Conservation (phyloP, 2,797 vertebrate species). For the Lerista edwardsae region DNA sequence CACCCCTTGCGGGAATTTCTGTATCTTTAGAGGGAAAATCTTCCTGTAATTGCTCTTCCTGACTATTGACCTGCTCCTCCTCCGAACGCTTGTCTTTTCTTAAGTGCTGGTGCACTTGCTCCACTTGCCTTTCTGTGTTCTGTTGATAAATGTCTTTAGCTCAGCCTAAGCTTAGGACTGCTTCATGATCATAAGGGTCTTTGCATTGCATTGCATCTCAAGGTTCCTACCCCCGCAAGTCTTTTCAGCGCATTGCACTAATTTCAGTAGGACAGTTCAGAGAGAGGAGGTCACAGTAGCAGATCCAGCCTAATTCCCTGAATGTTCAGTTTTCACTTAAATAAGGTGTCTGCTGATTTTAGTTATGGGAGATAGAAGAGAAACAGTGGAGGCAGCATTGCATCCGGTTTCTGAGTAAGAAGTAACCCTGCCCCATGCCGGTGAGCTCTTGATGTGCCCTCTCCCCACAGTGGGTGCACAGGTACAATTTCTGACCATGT, state of each 20-base stretch:
- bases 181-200: not conserved
- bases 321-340: not conserved
- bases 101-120: not conserved
- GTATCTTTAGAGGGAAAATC: not conserved
- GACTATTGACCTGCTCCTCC: not conserved
- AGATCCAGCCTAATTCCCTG: not conserved
- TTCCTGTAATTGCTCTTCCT: not conserved
- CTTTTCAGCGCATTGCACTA: not conserved
- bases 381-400: not conserved
- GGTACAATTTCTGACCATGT: not conserved
- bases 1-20: not conserved
- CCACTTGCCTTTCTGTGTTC: not conserved
- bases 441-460: too few species aligned
- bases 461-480: too few species aligned
- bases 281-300: too few species aligned
- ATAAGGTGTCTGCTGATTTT: not conserved
- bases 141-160: not conserved
- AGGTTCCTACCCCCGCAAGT: not conserved
- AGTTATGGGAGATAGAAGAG: not conserved
- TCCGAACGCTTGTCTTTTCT: not conserved
- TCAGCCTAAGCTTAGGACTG: too few species aligned
- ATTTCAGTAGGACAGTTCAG: not conserved
- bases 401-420: too few species aligned
- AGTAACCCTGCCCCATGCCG: too few species aligned
- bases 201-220: not conserved